Conservation (phyloP, 2,113 vertebrate genomes). For the Phoxinus phoxinus region DNA sequence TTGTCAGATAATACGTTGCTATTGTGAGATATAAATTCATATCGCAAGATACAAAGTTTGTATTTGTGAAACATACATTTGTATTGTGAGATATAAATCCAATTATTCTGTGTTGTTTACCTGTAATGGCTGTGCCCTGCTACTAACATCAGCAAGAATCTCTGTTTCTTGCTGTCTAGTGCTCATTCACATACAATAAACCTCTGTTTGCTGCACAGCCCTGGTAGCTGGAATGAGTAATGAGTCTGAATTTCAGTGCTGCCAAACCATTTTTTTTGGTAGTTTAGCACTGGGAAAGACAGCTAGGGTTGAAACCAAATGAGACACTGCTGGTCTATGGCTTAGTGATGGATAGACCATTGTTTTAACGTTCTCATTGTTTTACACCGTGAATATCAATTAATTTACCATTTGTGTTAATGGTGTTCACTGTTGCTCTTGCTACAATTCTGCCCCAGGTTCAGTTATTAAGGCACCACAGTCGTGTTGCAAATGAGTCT, state of each 20-base stretch:
- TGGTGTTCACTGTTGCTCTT: background rate
- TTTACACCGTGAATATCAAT: background rate
- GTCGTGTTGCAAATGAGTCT: conserved; percentile 19
- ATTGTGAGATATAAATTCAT: background rate
- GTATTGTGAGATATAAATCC: background rate
- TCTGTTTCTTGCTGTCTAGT: background rate
- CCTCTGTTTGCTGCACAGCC: conserved; percentile 29
- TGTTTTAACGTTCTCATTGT: background rate
- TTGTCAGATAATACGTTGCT: background rate
- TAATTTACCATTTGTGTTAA: conserved; percentile 24
- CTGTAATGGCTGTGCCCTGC: background rate
- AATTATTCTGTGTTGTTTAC: background rate
- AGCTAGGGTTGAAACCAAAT: conserved; percentile 9
- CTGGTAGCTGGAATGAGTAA: conserved; percentile 30
- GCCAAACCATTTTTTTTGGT: conserved; percentile 41
- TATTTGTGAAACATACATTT: background rate
- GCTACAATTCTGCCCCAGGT: background rate
- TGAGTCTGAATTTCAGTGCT: conserved; percentile 47
- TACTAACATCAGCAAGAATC: background rate
- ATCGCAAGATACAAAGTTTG: background rate
- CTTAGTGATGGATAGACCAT: background rate
- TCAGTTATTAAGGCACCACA: conserved; percentile 17
- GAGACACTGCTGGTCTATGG: conserved; percentile 5
- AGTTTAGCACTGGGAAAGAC: conserved; percentile 34
- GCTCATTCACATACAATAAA: conserved; percentile 9